Conservation (phyloP, 2,888 invertebrate species). For the Leptopilina syphax region DNA sequence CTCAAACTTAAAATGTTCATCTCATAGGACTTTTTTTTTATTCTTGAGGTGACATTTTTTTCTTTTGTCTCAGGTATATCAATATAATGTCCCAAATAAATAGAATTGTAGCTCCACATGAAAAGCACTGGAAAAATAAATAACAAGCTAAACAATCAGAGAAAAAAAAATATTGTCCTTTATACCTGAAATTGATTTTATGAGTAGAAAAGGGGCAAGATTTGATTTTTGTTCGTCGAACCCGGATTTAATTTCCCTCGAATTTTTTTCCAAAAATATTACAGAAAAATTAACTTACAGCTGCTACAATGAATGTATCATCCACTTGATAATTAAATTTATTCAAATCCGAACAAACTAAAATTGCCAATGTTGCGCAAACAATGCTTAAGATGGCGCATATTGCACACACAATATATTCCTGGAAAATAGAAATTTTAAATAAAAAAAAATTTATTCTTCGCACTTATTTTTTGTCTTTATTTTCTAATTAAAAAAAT, state of each 20-base stretch:
- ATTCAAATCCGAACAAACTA: background rate
- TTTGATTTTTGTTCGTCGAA: too few species aligned
- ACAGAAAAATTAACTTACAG: background rate
- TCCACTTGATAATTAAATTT: background rate
- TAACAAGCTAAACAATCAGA: too few species aligned
- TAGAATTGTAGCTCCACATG: background rate
- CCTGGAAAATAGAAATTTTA: background rate
- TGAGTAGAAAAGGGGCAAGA: too few species aligned
- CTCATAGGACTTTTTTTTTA: background rate
- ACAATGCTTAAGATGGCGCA: background rate
- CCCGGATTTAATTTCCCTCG: background rate
- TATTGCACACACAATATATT: background rate
- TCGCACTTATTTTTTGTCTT: too few species aligned
- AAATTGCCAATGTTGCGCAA: background rate
- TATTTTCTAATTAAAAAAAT: background rate
- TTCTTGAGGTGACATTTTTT: background rate
- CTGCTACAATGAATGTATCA: background rate
- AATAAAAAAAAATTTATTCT: too few species aligned
- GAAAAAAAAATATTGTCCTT: background rate
- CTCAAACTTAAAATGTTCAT: too few species aligned
- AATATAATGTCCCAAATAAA: background rate
- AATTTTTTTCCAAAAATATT: background rate
- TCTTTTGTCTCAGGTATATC: background rate
- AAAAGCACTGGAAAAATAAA: background rate
- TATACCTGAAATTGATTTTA: background rate